These are phyloP conservation scores for Pogonocherus hispidulus DNA, from an alignment of 2,888 invertebrate species.

Conservation along the genomic window DNA sequence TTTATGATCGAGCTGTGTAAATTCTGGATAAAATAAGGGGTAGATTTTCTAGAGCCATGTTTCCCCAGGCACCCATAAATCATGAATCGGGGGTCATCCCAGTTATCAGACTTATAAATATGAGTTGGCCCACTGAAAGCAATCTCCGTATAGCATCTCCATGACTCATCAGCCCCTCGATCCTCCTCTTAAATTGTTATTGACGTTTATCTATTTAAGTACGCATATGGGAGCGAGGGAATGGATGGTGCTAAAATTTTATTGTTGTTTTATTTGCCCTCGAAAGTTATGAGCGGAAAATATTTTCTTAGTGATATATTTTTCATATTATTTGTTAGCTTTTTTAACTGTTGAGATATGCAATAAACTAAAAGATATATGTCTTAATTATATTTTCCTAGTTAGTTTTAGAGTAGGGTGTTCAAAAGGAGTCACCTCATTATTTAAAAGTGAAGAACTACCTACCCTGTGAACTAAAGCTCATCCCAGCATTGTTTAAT, in stretches of 20 bases:
- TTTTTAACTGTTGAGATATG: too few relatives aligned
- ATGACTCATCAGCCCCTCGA: conserved; percentile 55
- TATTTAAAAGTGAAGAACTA: too few relatives aligned
- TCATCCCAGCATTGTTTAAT: too few relatives aligned
- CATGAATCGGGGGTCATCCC: conserved; percentile 63
- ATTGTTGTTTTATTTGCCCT: not conserved
- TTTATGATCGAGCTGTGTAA: conserved; percentile 51
- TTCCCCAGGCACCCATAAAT: conserved; percentile 63
- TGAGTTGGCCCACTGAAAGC: conserved; percentile 55
- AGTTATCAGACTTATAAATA: conserved; percentile 63
- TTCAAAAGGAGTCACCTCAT: too few relatives aligned
- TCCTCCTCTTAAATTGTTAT: conserved; percentile 50
- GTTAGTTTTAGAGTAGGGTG: too few relatives aligned
- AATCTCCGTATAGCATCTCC: conserved; percentile 53
- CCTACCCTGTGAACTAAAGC: too few relatives aligned
- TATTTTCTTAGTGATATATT: too few relatives aligned
- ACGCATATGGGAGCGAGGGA: conserved; percentile 34
- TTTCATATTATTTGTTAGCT: too few relatives aligned
- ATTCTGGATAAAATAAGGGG: conserved; percentile 61
- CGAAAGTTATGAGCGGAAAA: not conserved
- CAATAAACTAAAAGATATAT: too few relatives aligned
- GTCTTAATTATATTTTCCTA: too few relatives aligned
- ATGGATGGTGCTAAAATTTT: not conserved
- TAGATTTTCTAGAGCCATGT: conserved; percentile 55
- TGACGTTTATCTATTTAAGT: conserved; percentile 53